Base-by-base conservation (phyloP, 2,113 vertebrate species). In the Mirounga angustirostris region DNA sequence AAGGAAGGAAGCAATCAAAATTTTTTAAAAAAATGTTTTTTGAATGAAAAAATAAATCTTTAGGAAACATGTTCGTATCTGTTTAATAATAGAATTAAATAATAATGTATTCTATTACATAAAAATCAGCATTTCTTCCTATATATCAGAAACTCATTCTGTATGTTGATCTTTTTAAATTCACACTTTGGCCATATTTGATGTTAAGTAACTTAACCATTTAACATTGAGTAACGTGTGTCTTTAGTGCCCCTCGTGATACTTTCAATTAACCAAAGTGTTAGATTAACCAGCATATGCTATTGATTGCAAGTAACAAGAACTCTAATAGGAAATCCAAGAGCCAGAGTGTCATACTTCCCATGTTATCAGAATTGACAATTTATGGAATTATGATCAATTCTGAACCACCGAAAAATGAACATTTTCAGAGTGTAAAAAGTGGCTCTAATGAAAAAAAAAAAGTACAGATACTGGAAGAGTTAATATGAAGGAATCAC, bases 1-100 rank as follows among this genome's bases (percentile, higher is more conserved):
- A 21, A 40, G 33, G n/a, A 43, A 36, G 14, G 4, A 18, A 11
- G 22, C 2, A 80, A 43, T 59, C 43, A 67, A 79, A 26, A 5
- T 63, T 71, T 94, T 94, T 91, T 7, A 67, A 91, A 88, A 79
- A 46, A 40, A 28, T 88, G 19, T 76, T 94, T 52, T 30, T 82
- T 28, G 26, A 89, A 7, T 88, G 54, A 84, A 81, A 56, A 54
- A 1, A 50, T 73, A 91, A 93, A 22, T n/a, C 13, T 73, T 63
- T 81, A 76, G 26, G 63, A 91, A 50, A 36, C 33, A 40, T 59
- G 16, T 26, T 67, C 90, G n/a, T 91, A 67, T n/a, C 50, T 59
- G 56, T 69, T 97, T 71, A 87, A 59, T 84, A 58, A 82, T 54
- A 26, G 73, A 80, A 84, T 43, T 50, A 5, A 56, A 81, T 83